A percentile compares a stretch with the other conserved stretches of the same genome.
Evolutionary conservation across 2,797 vertebrate genomes (phyloP).

Genomic region (Falco berigora): DNA sequence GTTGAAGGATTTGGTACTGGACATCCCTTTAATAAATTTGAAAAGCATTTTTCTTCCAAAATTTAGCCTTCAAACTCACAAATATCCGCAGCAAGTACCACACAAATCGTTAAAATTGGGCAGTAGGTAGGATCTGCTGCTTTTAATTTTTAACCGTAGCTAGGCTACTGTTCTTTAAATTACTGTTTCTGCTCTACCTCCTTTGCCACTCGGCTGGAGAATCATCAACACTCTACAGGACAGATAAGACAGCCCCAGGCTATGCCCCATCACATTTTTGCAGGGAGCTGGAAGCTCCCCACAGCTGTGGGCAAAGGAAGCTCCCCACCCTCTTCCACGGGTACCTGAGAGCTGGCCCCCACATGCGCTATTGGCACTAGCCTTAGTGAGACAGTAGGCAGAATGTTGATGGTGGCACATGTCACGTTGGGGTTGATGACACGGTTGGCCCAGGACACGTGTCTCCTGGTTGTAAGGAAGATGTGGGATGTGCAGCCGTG

Average conservation of each 20-base stretch:
- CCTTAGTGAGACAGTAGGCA: neutral
- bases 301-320: neutral
- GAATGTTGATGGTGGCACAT: neutral
- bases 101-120: neutral
- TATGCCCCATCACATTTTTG: neutral
- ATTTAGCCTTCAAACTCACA: neutral
- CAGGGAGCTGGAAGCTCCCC: neutral
- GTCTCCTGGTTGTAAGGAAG: neutral
- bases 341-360: neutral
- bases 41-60: neutral
- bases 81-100: neutral
- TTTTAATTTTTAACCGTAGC: neutral
- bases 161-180: neutral
- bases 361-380: neutral
- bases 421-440: neutral
- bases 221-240: neutral
- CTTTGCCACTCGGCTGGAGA: neutral
- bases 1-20: neutral
- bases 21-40: neutral
- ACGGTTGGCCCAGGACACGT: neutral
- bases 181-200: neutral
- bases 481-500: too few relatives aligned
- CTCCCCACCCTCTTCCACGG: neutral
- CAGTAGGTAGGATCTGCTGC: neutral
- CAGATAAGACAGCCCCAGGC: neutral